Evolutionary conservation across 2,888 invertebrate species (phyloP).

Genomic region (Aphrophora alni): DNA sequence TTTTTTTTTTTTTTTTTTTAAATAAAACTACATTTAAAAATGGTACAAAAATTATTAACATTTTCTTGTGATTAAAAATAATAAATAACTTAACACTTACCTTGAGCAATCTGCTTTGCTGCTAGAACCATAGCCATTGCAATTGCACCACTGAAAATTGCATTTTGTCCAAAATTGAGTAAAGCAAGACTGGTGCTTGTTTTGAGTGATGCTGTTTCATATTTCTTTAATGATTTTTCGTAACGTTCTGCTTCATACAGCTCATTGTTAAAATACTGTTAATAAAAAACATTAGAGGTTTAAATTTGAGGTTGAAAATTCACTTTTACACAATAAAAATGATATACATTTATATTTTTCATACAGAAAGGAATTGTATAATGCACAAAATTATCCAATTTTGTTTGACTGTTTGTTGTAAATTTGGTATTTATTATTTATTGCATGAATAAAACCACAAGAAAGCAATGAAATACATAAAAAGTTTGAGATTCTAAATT

Average conservation of each 20-base stretch:
- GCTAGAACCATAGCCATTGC: conserved; percentile 94
- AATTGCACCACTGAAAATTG: conserved; percentile 92
- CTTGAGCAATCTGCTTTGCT: conserved; percentile 84
- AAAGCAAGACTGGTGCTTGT: conserved; percentile 92
- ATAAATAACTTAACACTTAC: too few relatives aligned
- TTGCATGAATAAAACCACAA: too few relatives aligned
- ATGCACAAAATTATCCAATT: not conserved
- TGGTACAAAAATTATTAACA: too few relatives aligned
- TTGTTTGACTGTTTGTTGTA: too few relatives aligned
- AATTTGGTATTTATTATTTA: too few relatives aligned
- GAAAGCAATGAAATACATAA: too few relatives aligned
- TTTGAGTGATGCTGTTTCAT: conserved; percentile 91
- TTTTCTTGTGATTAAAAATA: too few relatives aligned
- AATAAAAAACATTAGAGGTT: conserved; percentile 52
- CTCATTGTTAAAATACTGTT: conserved; percentile 97
- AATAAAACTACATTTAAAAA: too few relatives aligned
- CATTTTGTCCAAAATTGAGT: conserved; percentile 97
- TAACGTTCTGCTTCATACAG: conserved; percentile 90
- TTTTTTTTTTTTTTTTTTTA: too few relatives aligned
- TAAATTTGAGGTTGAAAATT: conserved; percentile 11
- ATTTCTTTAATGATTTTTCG: conserved; percentile 82
- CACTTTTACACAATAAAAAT: not conserved
- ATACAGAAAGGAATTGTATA: not conserved
- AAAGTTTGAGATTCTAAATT: too few relatives aligned
- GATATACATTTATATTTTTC: not conserved